phyloP scores from a whole-genome alignment of 2,888 invertebrate species.

The Meloe dianella region DNA sequence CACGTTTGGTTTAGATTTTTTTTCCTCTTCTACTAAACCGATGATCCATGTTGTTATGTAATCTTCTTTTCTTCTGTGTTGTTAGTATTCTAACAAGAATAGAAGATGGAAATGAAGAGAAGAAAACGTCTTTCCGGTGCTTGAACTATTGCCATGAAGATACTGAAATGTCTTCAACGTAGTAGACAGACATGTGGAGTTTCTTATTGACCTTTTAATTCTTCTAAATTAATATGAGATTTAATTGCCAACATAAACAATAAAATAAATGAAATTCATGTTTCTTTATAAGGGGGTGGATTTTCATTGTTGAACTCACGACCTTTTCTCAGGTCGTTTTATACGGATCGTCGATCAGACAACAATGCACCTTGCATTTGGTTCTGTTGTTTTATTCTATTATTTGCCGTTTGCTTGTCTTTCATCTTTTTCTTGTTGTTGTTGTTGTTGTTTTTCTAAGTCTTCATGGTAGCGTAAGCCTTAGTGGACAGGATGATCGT shows the following conservation, averaged over 20 bases:
- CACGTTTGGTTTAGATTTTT: constrained; percentile 2
- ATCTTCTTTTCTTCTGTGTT: background rate
- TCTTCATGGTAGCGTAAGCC: constrained; percentile 43
- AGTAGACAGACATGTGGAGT: background rate
- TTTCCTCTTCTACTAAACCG: no score
- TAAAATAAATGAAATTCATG: constrained; percentile 12
- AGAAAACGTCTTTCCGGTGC: constrained; percentile 31
- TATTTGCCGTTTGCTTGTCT: constrained; percentile 4
- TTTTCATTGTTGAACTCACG: constrained; percentile 36
- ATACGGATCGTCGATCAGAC: constrained; percentile 52
- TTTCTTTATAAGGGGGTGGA: constrained; percentile 13
- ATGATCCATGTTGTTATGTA: background rate
- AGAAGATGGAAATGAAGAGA: background rate
- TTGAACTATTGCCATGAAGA: constrained; percentile 16
- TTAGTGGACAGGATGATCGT: constrained; percentile 39
- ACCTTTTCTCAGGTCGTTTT: constrained; percentile 38
- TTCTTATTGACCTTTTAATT: background rate
- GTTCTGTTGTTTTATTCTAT: constrained; percentile 7
- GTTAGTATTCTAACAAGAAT: background rate
- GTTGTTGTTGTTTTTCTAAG: constrained; percentile 24
- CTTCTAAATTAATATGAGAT: background rate
- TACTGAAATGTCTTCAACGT: background rate
- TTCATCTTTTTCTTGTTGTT: background rate
- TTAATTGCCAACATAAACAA: background rate
- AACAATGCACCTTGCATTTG: constrained; percentile 42